Conservation (phyloP, 1,140 invertebrate species). For the Leguminivora glycinivorella region DNA sequence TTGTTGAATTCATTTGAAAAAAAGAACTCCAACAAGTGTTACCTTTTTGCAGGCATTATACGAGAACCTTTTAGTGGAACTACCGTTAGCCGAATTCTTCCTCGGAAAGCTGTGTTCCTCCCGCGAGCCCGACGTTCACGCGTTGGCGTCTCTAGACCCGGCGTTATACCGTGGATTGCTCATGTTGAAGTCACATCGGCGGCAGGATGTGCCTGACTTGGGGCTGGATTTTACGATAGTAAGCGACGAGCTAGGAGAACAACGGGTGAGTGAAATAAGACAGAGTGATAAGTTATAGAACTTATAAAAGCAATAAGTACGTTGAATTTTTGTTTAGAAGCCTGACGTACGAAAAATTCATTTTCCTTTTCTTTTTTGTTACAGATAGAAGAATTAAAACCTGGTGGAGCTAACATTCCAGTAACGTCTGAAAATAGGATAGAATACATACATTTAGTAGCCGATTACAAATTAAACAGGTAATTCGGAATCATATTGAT, state of each 20-base stretch:
- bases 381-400: conserved; percentile 93
- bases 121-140: conserved; percentile 93
- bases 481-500: too few relatives aligned
- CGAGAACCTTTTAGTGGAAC: conserved; percentile 95
- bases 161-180: conserved; percentile 94
- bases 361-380: conserved; percentile 37
- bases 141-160: conserved; percentile 95
- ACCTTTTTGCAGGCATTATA: conserved; percentile 93
- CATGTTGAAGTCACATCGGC: conserved; percentile 88
- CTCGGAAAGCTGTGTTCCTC: conserved; percentile 85
- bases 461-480: conserved; percentile 96
- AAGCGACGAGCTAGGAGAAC: conserved; percentile 94
- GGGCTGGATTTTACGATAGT: conserved; percentile 97
- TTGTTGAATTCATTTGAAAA: too few relatives aligned
- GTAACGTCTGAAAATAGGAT: conserved; percentile 96
- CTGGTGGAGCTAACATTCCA: conserved; percentile 91
- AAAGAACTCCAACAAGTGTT: too few relatives aligned
- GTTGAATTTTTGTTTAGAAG: too few relatives aligned
- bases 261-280: conserved; percentile 83
- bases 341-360: too few relatives aligned
- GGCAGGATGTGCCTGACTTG: conserved; percentile 88
- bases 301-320: too few relatives aligned
- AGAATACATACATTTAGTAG: conserved; percentile 97
- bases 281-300: too few relatives aligned
- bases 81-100: conserved; percentile 96